Evolutionary conservation across 2,113 vertebrate species (phyloP).

Genomic region (Podarcis cretensis): DNA sequence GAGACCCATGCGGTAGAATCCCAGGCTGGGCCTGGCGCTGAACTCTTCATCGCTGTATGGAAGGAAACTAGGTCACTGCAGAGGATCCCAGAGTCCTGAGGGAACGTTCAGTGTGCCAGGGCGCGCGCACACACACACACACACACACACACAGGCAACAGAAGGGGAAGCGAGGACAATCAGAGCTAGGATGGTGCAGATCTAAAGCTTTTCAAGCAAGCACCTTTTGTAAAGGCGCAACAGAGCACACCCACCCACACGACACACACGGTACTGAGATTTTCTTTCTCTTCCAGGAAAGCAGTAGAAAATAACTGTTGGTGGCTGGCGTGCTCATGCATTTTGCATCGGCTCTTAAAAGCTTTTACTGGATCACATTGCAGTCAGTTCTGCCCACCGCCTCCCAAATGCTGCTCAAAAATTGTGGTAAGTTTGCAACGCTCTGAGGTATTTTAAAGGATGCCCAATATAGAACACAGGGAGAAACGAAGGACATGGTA

Average conservation of each 20-base stretch:
- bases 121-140: too few species aligned
- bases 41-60: neutral
- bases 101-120: neutral
- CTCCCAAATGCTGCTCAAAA: neutral
- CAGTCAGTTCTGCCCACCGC: neutral
- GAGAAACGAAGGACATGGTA: too few species aligned
- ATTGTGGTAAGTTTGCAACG: neutral
- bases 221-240: neutral
- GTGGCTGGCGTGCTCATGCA: neutral
- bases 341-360: slow-evolving; percentile 6
- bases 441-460: neutral
- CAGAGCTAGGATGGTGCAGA: fast-evolving
- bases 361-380: neutral
- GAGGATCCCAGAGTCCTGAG: neutral
- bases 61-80: slow-evolving; percentile 20
- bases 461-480: neutral
- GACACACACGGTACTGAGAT: neutral
- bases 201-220: neutral
- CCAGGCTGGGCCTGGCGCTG: neutral
- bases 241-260: neutral
- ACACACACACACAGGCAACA: neutral
- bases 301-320: neutral
- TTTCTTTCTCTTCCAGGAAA: neutral
- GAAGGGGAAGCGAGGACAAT: neutral
- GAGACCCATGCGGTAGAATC: neutral